Base-by-base conservation (phyloP, 2,113 vertebrate genomes). In the Tragulus kanchil region DNA sequence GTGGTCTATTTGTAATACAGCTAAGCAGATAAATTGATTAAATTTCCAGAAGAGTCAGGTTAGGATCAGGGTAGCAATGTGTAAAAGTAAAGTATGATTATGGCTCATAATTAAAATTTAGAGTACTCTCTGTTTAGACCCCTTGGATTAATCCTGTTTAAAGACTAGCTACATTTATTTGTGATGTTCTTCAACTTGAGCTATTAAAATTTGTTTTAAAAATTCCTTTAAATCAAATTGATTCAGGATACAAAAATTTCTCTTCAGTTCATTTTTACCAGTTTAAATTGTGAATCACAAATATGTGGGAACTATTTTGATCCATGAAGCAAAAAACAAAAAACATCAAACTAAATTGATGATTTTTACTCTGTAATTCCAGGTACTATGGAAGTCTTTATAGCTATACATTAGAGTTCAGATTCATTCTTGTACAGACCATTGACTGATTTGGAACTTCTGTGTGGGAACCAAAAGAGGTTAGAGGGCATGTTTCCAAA, bases 261-360 rank as follows among this genome's bases (percentile, higher is more conserved):
- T 95, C 14, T 92, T 45, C 28, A n/a, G 52, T 5, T 94, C 83
- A 21, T 93, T 97, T 93, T 89, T 65, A 56, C 26, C 42, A 75
- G n/a, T 94, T 97, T 90, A 54, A 94, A 81, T 92, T 96, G 88
- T 81, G 23, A 14, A 87, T 92, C n/a, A 82, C 5, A 89, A 90
- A 95, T 92, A 81, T 75, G 77, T 94, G 50, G 62, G 48, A 96
- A 93, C 89, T 86, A 69, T 87, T 96, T 97, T 93, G 88, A 84
- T 86, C 26, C 67, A 11, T 89, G 31, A 96, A 96, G 28, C 77
- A 95, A 59, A 92, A 97, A 97, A 45, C 21, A 25, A 73, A 45
- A 45, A 13, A 16, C n/a, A 91, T 61, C 23, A 94, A 77, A 14
- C 36, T 94, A 96, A 96, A 69, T 94, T 89, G 90, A 62, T 96